Conservation (phyloP, 2,888 invertebrate genomes). For the Keiferia lycopersicella region DNA sequence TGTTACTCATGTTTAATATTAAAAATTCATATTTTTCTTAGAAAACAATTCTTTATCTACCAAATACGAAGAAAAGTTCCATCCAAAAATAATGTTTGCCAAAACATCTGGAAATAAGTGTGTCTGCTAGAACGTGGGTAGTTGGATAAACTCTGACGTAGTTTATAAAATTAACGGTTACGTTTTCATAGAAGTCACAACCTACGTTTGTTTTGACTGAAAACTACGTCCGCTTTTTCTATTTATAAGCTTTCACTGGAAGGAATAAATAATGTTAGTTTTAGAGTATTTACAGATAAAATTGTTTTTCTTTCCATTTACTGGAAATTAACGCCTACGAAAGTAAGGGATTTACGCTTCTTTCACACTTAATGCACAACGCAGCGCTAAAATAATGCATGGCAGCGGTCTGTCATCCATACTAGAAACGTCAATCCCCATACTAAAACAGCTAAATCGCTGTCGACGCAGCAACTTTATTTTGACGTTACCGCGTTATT, state of each 20-base stretch:
- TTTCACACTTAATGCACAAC: too few species aligned
- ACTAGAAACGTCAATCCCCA: too few species aligned
- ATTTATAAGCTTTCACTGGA: conserved; percentile 3
- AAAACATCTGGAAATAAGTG: conserved; percentile 52
- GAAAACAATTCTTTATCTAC: conserved; percentile 31
- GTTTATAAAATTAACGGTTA: conserved; percentile 20
- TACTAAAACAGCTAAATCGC: too few species aligned
- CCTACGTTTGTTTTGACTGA: conserved; percentile 9
- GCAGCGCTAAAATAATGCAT: too few species aligned
- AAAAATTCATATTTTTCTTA: neutral
- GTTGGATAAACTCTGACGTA: conserved; percentile 38
- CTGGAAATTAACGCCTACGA: too few species aligned
- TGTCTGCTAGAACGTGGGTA: conserved; percentile 42
- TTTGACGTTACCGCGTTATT: too few species aligned
- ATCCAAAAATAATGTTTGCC: conserved; percentile 43
- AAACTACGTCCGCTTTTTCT: neutral
- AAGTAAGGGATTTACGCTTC: too few species aligned
- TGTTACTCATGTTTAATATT: neutral
- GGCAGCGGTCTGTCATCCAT: too few species aligned
- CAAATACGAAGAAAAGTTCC: conserved; percentile 52
- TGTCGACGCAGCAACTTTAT: too few species aligned
- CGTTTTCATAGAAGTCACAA: conserved; percentile 1
- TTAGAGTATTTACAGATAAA: neutral
- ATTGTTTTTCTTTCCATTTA: neutral
- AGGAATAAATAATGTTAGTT: neutral